Percentiles rank a stretch among this genome's conserved stretches.
Conservation (phyloP, 2,797 vertebrate species). For the Erpetoichthys calabaricus region DNA sequence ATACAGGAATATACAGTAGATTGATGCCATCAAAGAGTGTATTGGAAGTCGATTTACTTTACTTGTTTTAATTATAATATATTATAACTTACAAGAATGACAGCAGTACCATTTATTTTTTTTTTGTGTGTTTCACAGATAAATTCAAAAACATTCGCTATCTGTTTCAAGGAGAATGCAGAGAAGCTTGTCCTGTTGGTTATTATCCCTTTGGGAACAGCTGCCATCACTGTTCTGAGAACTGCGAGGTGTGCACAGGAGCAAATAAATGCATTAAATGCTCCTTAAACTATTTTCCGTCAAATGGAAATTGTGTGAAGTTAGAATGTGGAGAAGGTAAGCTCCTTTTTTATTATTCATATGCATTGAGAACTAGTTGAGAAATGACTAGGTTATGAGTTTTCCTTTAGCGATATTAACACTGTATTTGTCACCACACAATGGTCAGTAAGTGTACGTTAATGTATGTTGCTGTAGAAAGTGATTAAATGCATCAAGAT, state of each 20-base stretch:
- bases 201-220: conserved; percentile 40
- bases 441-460: too few relatives aligned
- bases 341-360: conserved; percentile 6
- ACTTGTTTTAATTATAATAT: too few relatives aligned
- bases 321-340: conserved; percentile 60
- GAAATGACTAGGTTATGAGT: too few relatives aligned
- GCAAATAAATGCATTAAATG: conserved; percentile 51
- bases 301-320: conserved; percentile 47
- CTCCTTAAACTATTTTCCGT: conserved; percentile 36
- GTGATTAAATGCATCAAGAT: too few relatives aligned
- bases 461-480: too few relatives aligned
- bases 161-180: conserved; percentile 57
- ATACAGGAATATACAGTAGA: too few relatives aligned
- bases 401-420: too few relatives aligned
- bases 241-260: conserved; percentile 56
- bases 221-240: conserved; percentile 53
- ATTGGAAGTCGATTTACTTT: too few relatives aligned
- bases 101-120: conserved; percentile 3
- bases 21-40: too few relatives aligned
- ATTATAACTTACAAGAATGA: not conserved
- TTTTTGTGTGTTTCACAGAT: conserved; percentile 41
- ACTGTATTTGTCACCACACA: too few relatives aligned
- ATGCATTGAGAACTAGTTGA: too few relatives aligned
- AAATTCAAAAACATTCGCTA: conserved; percentile 42
- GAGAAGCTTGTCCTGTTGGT: conserved; percentile 55